phyloP scores from a whole-genome alignment of 2,797 vertebrate species.

The Spatula versicolor region DNA sequence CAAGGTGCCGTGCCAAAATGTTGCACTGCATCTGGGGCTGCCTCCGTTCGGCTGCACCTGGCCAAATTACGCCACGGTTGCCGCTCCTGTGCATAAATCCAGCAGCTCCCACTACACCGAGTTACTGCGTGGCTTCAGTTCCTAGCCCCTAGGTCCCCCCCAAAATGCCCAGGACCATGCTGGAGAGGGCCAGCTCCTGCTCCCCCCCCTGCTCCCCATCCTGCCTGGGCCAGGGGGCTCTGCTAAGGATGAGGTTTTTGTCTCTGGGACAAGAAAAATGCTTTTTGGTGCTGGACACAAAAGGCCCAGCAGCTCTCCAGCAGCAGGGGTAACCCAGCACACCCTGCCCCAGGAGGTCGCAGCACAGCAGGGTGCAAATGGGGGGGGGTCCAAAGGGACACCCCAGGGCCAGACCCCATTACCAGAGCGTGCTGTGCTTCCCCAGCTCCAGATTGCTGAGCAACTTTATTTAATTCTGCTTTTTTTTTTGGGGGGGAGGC shows the following conservation, averaged over 20 bases:
- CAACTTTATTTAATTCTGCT: slow-evolving; percentile 45
- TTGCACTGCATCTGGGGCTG: background rate
- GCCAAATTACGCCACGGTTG: background rate
- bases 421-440: background rate
- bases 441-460: background rate
- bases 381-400: background rate
- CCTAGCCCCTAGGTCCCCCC: background rate
- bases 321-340: fast-evolving
- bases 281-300: fast-evolving
- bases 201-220: no score
- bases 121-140: no score
- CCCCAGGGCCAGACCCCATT: background rate
- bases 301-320: fast-evolving
- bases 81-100: background rate
- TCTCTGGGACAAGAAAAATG: background rate
- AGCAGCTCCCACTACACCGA: background rate
- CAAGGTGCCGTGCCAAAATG: slow-evolving; percentile 33
- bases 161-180: no score
- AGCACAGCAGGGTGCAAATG: background rate
- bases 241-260: fast-evolving
- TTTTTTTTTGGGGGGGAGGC: background rate
- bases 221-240: background rate
- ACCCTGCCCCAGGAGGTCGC: background rate
- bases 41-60: slow-evolving; percentile 9
- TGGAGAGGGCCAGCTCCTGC: background rate